Conservation (phyloP, 2,113 vertebrate species). For the Hippolais icterina region DNA sequence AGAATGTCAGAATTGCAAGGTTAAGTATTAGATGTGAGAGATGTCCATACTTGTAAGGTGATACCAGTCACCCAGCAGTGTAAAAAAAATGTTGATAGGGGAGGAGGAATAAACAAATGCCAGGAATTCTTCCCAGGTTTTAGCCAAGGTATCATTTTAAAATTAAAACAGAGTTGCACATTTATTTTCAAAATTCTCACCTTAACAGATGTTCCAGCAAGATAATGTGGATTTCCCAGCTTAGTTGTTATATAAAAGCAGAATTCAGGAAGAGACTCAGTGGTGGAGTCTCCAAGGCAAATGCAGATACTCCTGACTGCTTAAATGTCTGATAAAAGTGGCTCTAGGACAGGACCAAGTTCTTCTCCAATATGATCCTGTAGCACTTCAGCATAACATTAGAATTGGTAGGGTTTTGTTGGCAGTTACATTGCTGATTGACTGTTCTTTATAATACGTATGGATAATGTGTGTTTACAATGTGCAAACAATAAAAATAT, state of each 20-base stretch:
- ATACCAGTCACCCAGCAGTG: not conserved
- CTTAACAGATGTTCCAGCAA: constrained; percentile 87
- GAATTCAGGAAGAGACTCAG: not conserved
- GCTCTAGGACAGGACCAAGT: not conserved
- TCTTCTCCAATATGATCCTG: not conserved
- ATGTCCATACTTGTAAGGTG: not conserved
- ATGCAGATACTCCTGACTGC: not conserved
- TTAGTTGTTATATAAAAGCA: not conserved
- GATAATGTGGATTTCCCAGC: constrained; percentile 75
- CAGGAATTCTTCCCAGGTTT: not conserved
- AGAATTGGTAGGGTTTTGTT: not conserved
- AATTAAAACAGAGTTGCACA: not conserved
- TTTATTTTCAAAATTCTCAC: constrained; percentile 48
- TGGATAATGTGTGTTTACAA: not conserved
- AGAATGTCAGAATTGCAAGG: not conserved
- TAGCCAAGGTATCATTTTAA: not conserved
- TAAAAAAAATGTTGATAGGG: not conserved
- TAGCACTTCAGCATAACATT: not conserved
- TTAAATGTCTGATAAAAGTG: not conserved
- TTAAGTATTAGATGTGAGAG: not conserved
- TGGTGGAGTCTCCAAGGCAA: not conserved
- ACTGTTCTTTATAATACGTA: not conserved
- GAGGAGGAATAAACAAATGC: not conserved
- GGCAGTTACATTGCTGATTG: not conserved
- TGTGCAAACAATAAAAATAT: not conserved